phyloP scores from a whole-genome alignment of 2,797 vertebrate genomes.

The Pseudochromis fuscus region DNA sequence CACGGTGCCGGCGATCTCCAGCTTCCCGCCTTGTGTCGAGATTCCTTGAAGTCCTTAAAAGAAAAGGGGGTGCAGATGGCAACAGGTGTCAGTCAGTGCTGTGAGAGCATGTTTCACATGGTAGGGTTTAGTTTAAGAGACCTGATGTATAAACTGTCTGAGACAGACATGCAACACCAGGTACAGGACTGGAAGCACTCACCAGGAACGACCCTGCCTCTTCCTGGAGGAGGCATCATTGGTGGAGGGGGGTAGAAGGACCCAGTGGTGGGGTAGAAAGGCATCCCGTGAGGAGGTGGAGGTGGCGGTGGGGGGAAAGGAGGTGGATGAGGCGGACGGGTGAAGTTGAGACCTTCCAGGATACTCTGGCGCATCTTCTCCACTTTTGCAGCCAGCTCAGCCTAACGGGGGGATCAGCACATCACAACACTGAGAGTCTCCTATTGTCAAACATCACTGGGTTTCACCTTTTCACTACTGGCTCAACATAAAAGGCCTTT shows the following conservation, averaged over 20 bases:
- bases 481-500: not conserved
- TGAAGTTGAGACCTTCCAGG: slow-evolving; percentile 94
- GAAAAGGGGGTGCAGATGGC: not conserved
- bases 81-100: not conserved
- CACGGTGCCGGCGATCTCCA: slow-evolving; percentile 97
- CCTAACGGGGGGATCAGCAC: slow-evolving; percentile 79
- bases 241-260: slow-evolving; percentile 90
- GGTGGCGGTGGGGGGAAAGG: slow-evolving; percentile 87
- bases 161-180: not conserved
- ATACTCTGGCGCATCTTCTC: slow-evolving; percentile 98
- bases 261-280: slow-evolving; percentile 89
- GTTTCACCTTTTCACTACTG: too few relatives aligned
- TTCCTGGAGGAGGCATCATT: slow-evolving; percentile 88
- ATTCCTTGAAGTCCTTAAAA: slow-evolving; percentile 89
- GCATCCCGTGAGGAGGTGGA: slow-evolving; percentile 90
- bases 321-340: slow-evolving; percentile 90
- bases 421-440: not conserved
- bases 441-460: too few relatives aligned
- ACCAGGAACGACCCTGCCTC: slow-evolving; percentile 91
- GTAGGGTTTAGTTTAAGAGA: not conserved
- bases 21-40: slow-evolving; percentile 94
- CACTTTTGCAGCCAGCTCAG: slow-evolving; percentile 92
- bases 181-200: slow-evolving; percentile 60
- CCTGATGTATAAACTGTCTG: too few relatives aligned
- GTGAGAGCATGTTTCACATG: too few relatives aligned